Percentiles rank a stretch among this genome's conserved stretches.
These are phyloP conservation scores for Glaucomys volans DNA, from an alignment of 2,113 vertebrate species.

Conservation along the genomic window DNA sequence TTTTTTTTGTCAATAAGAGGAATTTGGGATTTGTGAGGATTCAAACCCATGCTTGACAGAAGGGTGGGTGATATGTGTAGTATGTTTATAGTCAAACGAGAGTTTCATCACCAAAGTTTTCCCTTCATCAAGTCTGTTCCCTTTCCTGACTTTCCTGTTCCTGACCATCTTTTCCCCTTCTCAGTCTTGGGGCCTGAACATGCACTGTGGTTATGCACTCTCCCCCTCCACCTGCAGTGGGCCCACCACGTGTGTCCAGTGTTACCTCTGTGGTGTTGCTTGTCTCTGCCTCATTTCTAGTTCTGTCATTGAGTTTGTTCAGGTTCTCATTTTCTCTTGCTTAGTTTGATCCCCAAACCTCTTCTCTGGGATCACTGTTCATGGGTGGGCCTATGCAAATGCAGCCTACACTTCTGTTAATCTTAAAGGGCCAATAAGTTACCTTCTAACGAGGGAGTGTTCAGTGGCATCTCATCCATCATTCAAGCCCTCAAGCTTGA, in stretches of 20 bases:
- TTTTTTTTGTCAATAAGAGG: neutral
- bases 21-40: slow-evolving; percentile 46
- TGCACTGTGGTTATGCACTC: neutral
- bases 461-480: neutral
- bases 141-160: neutral
- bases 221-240: neutral
- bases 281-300: neutral
- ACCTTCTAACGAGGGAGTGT: neutral
- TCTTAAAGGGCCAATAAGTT: neutral
- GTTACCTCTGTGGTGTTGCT: neutral
- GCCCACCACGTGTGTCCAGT: neutral
- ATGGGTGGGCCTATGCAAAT: neutral
- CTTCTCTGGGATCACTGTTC: neutral
- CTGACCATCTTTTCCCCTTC: neutral
- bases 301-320: neutral
- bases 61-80: neutral
- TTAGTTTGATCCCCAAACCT: neutral
- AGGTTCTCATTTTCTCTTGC: neutral
- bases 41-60: neutral
- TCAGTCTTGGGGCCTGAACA: neutral
- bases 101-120: neutral
- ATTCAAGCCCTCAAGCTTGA: neutral
- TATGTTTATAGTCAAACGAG: neutral
- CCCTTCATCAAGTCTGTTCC: neutral
- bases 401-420: neutral